Conservation (phyloP, 2,797 vertebrate species). For the Lateolabrax maculatus region DNA sequence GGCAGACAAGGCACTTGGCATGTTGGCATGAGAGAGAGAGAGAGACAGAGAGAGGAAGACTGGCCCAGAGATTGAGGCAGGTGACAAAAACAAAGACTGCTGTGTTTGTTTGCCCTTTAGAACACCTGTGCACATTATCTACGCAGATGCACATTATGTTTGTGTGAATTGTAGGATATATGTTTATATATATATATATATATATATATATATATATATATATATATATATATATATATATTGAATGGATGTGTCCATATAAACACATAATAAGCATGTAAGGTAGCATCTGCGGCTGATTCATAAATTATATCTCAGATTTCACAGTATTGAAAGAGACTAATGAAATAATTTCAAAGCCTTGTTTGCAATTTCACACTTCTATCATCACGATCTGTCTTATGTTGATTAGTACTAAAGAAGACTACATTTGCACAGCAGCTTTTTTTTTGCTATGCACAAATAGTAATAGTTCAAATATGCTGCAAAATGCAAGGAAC, state of each 20-base stretch:
- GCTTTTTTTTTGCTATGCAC: not conserved
- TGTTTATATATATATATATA: too few species aligned
- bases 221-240: too few species aligned
- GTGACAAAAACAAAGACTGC: slow-evolving; percentile 44
- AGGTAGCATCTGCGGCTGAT: slow-evolving; percentile 42
- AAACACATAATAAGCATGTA: slow-evolving; percentile 37
- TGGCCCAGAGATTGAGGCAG: slow-evolving; percentile 34
- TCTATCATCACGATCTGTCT: slow-evolving; percentile 27
- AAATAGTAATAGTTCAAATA: slow-evolving; percentile 28
- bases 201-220: too few species aligned
- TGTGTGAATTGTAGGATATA: slow-evolving; percentile 16
- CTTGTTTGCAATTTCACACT: slow-evolving; percentile 52
- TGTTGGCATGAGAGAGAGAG: slow-evolving; percentile 37
- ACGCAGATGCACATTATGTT: not conserved
- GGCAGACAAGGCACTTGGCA: slow-evolving; percentile 62
- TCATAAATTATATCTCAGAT: slow-evolving; percentile 57
- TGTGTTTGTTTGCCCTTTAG: slow-evolving; percentile 44
- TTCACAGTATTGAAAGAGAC: slow-evolving; percentile 54
- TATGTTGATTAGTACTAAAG: slow-evolving; percentile 44
- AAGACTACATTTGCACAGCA: slow-evolving; percentile 7
- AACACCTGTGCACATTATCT: slow-evolving; percentile 41
- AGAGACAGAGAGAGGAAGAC: slow-evolving; percentile 2
- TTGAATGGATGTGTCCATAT: slow-evolving; percentile 4
- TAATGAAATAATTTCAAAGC: slow-evolving; percentile 57
- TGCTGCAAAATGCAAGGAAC: slow-evolving; percentile 44